These are phyloP conservation scores for Paratrypauchen microcephalus DNA, from an alignment of 2,797 vertebrate genomes.

Conservation along the genomic window DNA sequence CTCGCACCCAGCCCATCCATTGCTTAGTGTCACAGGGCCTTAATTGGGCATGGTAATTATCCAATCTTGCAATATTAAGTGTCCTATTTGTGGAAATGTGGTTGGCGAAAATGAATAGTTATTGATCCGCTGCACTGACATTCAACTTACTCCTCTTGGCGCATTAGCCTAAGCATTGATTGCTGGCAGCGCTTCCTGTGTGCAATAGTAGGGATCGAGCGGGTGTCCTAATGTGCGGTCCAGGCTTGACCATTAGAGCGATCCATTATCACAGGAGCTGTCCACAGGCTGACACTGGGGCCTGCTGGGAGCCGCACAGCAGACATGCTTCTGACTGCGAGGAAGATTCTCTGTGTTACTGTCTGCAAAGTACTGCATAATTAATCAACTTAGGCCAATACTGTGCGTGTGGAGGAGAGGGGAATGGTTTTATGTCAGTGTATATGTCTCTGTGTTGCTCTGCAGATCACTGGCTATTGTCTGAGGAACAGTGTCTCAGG, in stretches of 20 bases:
- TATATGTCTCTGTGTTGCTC: neutral
- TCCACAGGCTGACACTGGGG: constrained; percentile 74
- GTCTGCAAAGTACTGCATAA: constrained; percentile 59
- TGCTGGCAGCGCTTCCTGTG: constrained; percentile 81
- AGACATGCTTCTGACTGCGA: constrained; percentile 51
- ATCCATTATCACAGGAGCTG: constrained; percentile 79
- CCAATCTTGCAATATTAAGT: constrained; percentile 84
- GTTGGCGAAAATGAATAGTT: constrained; percentile 90
- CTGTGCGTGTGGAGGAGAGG: neutral
- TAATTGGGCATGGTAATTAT: constrained; percentile 94
- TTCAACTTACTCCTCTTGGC: constrained; percentile 81
- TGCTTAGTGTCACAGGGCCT: constrained; percentile 81
- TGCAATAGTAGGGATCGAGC: constrained; percentile 83
- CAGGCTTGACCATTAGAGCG: constrained; percentile 80
- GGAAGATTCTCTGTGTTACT: constrained; percentile 57
- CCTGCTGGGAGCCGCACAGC: constrained; percentile 69
- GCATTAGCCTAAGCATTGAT: constrained; percentile 87
- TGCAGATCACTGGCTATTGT: neutral
- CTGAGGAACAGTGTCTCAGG: neutral
- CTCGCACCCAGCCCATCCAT: constrained; percentile 53
- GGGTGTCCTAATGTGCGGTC: constrained; percentile 82
- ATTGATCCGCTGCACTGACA: constrained; percentile 85
- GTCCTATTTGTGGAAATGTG: constrained; percentile 85
- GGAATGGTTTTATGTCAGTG: neutral
- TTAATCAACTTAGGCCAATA: constrained; percentile 39